Base-by-base conservation (phyloP, 2,888 invertebrate genomes). In the Theristus sp. region DNA sequence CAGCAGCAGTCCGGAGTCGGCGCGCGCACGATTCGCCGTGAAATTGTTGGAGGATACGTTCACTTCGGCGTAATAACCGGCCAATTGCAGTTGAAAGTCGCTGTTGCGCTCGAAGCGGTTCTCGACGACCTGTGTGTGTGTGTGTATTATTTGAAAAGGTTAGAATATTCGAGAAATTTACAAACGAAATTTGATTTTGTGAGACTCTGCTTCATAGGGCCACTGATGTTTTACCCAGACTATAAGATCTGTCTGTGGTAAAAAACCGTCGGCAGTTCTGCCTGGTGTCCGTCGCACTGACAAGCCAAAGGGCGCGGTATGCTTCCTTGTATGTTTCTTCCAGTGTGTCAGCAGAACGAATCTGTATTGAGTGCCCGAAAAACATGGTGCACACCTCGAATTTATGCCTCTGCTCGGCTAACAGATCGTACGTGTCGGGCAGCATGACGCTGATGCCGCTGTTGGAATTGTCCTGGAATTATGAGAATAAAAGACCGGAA, bases 11-110 rank as follows among this genome's bases (percentile, higher is more conserved):
- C 30, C 56, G 13, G 29, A n/a, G 24, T 56, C 78, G 80, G 67
- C 84, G 69, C 68, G 83, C 69, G 96, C 96, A 46, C 78, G 77
- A 71, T 98, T 98, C 61, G 86, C 84, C 1, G 82, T 82, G 71
- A 94, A 93, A 6, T 82, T 77, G 73, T 89, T 93, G 60, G 83
- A 83, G 0, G 87, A 84, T 38, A 96, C 83, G 70, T 89, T 91
- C 0, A 93, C 82, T 63, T 83, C 82, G 0, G 91, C 85, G 74
- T 88, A 96, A 75, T 96, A 96, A 0, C 98, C 98, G 65, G 85
- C 86, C n/a, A 98, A 80, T 0, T 83, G 79, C 55, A 91, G 81
- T 31, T 82, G 84, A 74, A 94, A 94, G 63, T 87, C 83, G 29
- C 83, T 80, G 75, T 98, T 98, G 68, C 84, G 82, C 22, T 84